Conservation (phyloP, 2,797 vertebrate genomes). For the Botia almorhae region DNA sequence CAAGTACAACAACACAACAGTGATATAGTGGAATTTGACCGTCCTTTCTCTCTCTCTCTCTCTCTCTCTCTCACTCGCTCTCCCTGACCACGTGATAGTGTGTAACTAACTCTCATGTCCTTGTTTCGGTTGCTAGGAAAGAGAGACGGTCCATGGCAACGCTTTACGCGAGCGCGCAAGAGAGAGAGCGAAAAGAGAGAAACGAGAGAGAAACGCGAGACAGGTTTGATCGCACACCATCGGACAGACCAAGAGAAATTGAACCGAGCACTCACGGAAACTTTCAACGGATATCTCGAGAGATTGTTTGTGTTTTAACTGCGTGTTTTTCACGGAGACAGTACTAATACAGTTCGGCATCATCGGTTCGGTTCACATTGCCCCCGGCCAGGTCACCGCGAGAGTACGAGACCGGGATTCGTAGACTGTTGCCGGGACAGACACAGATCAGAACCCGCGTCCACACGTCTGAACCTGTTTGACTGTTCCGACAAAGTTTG, state of each 20-base stretch:
- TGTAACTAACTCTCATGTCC: slow-evolving; percentile 54
- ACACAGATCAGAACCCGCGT: not conserved
- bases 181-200: slow-evolving; percentile 63
- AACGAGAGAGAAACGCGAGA: slow-evolving; percentile 54
- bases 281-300: slow-evolving; percentile 13
- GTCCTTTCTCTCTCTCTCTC: too few species aligned
- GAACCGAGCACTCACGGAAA: slow-evolving; percentile 10
- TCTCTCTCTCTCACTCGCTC: too few species aligned
- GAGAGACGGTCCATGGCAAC: slow-evolving; percentile 59
- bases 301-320: slow-evolving; percentile 2
- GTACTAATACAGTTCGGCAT: slow-evolving; percentile 32
- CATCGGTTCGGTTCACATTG: slow-evolving; percentile 62
- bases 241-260: not conserved
- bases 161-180: slow-evolving; percentile 61
- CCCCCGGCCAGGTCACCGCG: slow-evolving; percentile 68
- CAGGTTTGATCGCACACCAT: slow-evolving; percentile 10
- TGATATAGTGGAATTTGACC: slow-evolving; percentile 9
- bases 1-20: not conserved
- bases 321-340: slow-evolving; percentile 7
- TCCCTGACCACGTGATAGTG: slow-evolving; percentile 69
- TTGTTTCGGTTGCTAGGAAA: slow-evolving; percentile 70
- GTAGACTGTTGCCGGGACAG: slow-evolving; percentile 40
- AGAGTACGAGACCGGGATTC: slow-evolving; percentile 43
- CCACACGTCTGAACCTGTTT: slow-evolving; percentile 5
- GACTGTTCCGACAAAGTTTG: slow-evolving; percentile 31